Percentiles rank a stretch among this genome's conserved stretches.
Evolutionary conservation across 2,888 invertebrate species (phyloP).

Genomic region (Drosophila helvetica): DNA sequence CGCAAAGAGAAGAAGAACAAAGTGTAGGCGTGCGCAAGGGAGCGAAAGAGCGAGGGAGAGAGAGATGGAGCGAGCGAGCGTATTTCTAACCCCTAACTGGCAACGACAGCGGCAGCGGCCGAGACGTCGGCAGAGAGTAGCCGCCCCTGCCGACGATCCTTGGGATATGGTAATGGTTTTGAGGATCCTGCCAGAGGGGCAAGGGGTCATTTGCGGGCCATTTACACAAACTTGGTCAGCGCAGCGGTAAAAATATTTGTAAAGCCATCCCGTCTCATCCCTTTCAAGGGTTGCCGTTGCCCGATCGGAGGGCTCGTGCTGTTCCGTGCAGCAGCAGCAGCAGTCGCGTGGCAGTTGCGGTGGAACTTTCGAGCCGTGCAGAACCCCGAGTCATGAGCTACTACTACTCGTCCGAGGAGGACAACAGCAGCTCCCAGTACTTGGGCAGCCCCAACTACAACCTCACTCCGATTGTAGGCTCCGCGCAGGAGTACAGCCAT

Average conservation of each 20-base stretch:
- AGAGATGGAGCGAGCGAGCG: constrained; percentile 1
- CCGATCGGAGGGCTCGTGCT: constrained; percentile 31
- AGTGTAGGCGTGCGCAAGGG: constrained; percentile 60
- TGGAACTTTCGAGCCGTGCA: constrained; percentile 64
- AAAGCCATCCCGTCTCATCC: constrained; percentile 30
- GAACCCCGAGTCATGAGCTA: constrained; percentile 63
- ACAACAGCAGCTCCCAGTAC: constrained; percentile 80
- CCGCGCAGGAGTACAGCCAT: constrained; percentile 34
- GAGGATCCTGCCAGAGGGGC: constrained; percentile 61
- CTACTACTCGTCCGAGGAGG: constrained; percentile 80
- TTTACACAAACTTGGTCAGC: constrained; percentile 70
- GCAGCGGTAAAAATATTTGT: constrained; percentile 74
- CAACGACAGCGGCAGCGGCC: not conserved
- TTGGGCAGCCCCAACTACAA: constrained; percentile 78
- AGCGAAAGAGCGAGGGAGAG: constrained; percentile 2
- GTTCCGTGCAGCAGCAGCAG: constrained; percentile 47
- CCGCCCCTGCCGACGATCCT: constrained; percentile 57
- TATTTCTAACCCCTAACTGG: constrained; percentile 66
- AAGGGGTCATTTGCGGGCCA: constrained; percentile 75
- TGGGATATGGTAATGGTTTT: constrained; percentile 73
- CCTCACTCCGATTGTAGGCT: constrained; percentile 30
- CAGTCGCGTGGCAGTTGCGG: constrained; percentile 56
- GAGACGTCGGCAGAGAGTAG: not conserved
- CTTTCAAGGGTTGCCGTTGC: constrained; percentile 67
- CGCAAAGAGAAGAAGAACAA: constrained; percentile 4